Percentiles rank a stretch among this genome's conserved stretches.
phyloP scores from a whole-genome alignment of 2,888 invertebrate species.

The Lycaena phlaeas region DNA sequence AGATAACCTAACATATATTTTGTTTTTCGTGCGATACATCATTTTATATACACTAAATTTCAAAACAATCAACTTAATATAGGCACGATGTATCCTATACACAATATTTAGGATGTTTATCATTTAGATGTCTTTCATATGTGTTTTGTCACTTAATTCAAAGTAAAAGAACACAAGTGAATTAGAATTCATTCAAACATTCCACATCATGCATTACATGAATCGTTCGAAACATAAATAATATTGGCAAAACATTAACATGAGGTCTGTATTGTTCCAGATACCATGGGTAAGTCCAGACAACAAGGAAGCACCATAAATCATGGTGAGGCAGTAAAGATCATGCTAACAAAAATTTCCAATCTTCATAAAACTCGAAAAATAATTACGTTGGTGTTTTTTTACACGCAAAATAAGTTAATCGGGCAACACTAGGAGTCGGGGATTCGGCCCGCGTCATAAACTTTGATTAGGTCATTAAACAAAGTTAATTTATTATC shows the following conservation, averaged over 20 bases:
- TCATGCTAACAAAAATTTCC: constrained; percentile 60
- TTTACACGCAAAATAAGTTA: constrained; percentile 61
- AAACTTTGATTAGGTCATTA: constrained; percentile 74
- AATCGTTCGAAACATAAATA: constrained; percentile 4
- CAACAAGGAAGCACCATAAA: constrained; percentile 52
- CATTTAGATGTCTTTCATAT: too few relatives aligned
- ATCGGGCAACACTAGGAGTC: constrained; percentile 70
- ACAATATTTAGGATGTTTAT: too few relatives aligned
- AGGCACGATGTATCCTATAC: too few relatives aligned
- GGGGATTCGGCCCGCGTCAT: constrained; percentile 69
- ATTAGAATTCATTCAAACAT: background rate
- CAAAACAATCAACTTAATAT: too few relatives aligned
- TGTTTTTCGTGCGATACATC: constrained; percentile 3
- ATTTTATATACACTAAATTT: constrained; percentile 2
- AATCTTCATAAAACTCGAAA: constrained; percentile 69
- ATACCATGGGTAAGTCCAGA: constrained; percentile 83
- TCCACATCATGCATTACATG: constrained; percentile 2
- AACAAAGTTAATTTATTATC: constrained; percentile 69
- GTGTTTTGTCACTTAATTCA: background rate
- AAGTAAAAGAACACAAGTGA: background rate
- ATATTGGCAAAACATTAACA: constrained; percentile 15
- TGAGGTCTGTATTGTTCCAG: constrained; percentile 78
- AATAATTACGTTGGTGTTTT: constrained; percentile 55
- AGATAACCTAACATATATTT: constrained; percentile 5
- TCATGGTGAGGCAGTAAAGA: constrained; percentile 42